Evolutionary conservation across 2,888 invertebrate genomes (phyloP).

Genomic region (Cylloceria caligata): DNA sequence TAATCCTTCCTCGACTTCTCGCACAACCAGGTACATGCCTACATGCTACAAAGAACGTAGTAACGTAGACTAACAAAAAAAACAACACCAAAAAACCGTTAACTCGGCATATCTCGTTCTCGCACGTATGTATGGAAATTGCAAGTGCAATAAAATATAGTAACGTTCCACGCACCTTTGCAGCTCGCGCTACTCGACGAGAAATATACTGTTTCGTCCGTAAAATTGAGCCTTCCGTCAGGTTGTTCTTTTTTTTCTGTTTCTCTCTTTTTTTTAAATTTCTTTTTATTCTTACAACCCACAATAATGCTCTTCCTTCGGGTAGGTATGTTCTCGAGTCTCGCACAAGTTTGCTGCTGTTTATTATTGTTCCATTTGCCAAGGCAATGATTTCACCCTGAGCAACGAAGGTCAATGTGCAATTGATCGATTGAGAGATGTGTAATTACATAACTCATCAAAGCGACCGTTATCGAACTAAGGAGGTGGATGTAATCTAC

Average conservation of each 20-base stretch:
- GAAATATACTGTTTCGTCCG: slow-evolving; percentile 43
- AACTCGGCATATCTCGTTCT: slow-evolving; percentile 3
- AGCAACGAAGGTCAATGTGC: background rate
- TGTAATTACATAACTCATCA: slow-evolving; percentile 48
- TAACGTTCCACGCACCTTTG: slow-evolving; percentile 37
- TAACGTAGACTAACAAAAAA: background rate
- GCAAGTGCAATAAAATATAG: slow-evolving; percentile 68
- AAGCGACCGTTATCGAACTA: background rate
- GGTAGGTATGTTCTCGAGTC: background rate
- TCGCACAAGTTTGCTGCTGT: background rate
- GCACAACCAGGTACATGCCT: background rate
- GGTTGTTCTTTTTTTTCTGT: slow-evolving; percentile 15
- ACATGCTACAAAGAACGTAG: background rate
- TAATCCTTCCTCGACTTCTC: slow-evolving; percentile 43
- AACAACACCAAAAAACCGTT: slow-evolving; percentile 34
- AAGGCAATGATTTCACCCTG: background rate
- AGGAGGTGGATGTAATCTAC: background rate
- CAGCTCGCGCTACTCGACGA: background rate
- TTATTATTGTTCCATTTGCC: background rate
- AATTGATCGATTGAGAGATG: slow-evolving; percentile 46
- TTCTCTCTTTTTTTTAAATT: background rate
- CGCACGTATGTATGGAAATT: slow-evolving; percentile 66
- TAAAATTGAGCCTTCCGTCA: slow-evolving; percentile 53
- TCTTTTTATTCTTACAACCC: background rate
- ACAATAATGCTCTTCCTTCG: background rate